Conservation (phyloP, 2,113 vertebrate genomes). For the Opisthocomus hoazin region DNA sequence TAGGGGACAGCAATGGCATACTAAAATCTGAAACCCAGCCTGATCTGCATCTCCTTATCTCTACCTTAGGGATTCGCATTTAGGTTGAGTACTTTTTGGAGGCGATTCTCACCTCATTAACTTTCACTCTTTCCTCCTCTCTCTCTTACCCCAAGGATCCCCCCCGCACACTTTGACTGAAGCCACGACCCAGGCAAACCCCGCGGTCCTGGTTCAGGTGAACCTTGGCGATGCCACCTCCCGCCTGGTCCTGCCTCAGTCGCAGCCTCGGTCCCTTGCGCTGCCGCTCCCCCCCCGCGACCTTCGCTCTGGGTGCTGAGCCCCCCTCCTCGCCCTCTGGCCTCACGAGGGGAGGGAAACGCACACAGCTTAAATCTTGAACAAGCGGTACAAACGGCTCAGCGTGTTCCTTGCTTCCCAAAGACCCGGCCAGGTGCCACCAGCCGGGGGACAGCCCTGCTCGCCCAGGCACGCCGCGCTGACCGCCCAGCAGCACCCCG, state of each 20-base stretch:
- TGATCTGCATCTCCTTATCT: conserved; percentile 56
- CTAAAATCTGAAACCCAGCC: neutral
- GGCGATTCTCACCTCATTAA: conserved; percentile 52
- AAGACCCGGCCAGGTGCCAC: neutral
- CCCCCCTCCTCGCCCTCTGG: neutral
- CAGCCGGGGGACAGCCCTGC: neutral
- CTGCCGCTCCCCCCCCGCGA: neutral
- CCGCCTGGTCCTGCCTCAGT: neutral
- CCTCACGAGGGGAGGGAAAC: neutral
- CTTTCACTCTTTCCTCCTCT: neutral
- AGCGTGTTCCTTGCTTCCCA: neutral
- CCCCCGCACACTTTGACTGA: neutral
- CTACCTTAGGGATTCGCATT: conserved; percentile 45
- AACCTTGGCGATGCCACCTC: neutral
- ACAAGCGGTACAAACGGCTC: neutral
- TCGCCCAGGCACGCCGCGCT: too few relatives aligned
- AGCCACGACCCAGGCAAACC: neutral
- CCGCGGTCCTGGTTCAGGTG: rapidly evolving
- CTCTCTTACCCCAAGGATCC: conserved; percentile 13
- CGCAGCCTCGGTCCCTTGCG: neutral
- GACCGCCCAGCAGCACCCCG: neutral
- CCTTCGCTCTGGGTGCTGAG: neutral
- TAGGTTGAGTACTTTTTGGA: conserved; percentile 47
- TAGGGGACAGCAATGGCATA: conserved; percentile 9
- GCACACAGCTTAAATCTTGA: neutral